phyloP scores from a whole-genome alignment of 2,888 invertebrate genomes.

The Listrodromus nycthemerus region DNA sequence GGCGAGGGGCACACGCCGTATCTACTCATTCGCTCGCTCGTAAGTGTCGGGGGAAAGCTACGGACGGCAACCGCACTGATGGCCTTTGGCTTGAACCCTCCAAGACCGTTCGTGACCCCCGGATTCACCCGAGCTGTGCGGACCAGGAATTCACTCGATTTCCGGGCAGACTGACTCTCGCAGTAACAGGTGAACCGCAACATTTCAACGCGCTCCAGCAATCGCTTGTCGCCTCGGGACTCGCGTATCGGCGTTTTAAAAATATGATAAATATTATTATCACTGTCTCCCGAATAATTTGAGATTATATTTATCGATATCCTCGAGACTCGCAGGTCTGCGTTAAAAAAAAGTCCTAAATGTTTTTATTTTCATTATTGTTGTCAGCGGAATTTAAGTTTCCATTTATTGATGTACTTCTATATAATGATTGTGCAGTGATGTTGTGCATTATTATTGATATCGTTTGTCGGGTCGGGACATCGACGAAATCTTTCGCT shows the following conservation, averaged over 20 bases:
- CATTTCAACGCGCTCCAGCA: background rate
- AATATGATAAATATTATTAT: too few relatives aligned
- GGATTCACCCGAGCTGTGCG: constrained; percentile 8
- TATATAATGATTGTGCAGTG: too few relatives aligned
- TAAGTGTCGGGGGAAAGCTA: background rate
- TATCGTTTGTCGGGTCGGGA: too few relatives aligned
- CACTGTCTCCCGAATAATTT: too few relatives aligned
- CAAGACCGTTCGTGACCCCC: constrained; percentile 29
- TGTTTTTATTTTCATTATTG: too few relatives aligned
- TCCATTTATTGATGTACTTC: too few relatives aligned
- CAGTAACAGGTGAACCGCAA: constrained; percentile 47
- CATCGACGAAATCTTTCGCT: too few relatives aligned
- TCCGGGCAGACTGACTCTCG: constrained; percentile 6
- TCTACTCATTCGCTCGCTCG: constrained; percentile 29
- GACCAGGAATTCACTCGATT: constrained; percentile 28
- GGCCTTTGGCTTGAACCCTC: constrained; percentile 12
- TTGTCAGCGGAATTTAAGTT: too few relatives aligned
- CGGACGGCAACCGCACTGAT: constrained; percentile 25
- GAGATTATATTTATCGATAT: too few relatives aligned
- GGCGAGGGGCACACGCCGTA: background rate
- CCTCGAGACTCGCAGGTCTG: too few relatives aligned
- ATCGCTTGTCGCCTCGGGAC: constrained; percentile 6
- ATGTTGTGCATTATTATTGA: too few relatives aligned
- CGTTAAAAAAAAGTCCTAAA: too few relatives aligned
- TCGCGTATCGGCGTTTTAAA: background rate